Percentiles rank a stretch among this genome's conserved stretches.
Evolutionary conservation across 2,888 invertebrate species (phyloP).

Genomic region (Terebella lapidaria): DNA sequence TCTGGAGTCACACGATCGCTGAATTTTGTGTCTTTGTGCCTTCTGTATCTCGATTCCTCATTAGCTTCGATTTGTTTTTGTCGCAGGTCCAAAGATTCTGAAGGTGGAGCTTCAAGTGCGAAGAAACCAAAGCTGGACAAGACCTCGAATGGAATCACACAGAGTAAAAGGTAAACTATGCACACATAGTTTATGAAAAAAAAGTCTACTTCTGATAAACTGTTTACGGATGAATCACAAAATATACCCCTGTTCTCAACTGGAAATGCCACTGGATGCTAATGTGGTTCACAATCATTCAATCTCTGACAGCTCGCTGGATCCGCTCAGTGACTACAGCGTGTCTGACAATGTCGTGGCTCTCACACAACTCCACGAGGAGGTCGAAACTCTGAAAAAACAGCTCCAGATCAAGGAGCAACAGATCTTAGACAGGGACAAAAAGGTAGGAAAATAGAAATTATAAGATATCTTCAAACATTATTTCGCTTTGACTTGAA

Average conservation of each 20-base stretch:
- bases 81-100: constrained; percentile 7
- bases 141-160: constrained; percentile 29
- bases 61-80: too few relatives aligned
- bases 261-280: too few relatives aligned
- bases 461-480: not conserved
- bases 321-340: not conserved
- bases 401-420: constrained; percentile 79
- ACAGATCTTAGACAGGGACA: constrained; percentile 81
- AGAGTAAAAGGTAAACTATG: not conserved
- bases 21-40: too few relatives aligned
- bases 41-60: too few relatives aligned
- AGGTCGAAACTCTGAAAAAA: constrained; percentile 85
- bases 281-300: too few relatives aligned
- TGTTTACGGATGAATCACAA: too few relatives aligned
- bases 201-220: too few relatives aligned
- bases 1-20: too few relatives aligned
- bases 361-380: constrained; percentile 88
- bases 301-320: too few relatives aligned
- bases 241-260: too few relatives aligned
- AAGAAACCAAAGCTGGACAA: constrained; percentile 33
- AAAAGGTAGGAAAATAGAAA: constrained; percentile 62
- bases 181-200: too few relatives aligned
- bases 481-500: not conserved
- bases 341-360: constrained; percentile 54
- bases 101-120: constrained; percentile 13